Conservation (phyloP, 1,140 invertebrate species). For the Meloidogyne floridensis region DNA sequence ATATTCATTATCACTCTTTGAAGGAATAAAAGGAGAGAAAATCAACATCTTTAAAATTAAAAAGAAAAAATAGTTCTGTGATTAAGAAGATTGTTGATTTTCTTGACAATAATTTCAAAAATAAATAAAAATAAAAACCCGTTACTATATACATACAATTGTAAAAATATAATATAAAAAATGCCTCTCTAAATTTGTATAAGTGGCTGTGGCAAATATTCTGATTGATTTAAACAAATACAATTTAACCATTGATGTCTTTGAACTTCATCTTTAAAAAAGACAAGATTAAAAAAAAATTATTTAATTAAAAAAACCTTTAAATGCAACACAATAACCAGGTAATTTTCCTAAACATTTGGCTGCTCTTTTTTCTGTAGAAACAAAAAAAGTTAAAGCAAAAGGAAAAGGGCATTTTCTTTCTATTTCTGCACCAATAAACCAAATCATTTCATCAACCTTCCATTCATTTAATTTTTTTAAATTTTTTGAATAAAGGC, state of each 20-base stretch:
- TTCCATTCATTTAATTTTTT: slow-evolving; percentile 48
- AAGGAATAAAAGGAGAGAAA: too few species aligned
- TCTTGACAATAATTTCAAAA: neutral
- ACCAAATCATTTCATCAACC: slow-evolving; percentile 59
- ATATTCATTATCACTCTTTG: too few species aligned
- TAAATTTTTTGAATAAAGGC: slow-evolving; percentile 47
- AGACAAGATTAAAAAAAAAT: neutral
- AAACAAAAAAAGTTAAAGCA: slow-evolving; percentile 49
- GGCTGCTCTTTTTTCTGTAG: slow-evolving; percentile 31
- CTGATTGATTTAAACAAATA: slow-evolving; percentile 38
- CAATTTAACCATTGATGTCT: slow-evolving; percentile 39
- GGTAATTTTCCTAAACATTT: slow-evolving; percentile 43
- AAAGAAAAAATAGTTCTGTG: too few species aligned
- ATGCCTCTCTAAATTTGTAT: slow-evolving; percentile 39
- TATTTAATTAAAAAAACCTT: slow-evolving; percentile 4
- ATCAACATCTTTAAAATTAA: too few species aligned
- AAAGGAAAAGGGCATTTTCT: slow-evolving; percentile 44
- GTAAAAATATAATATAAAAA: neutral
- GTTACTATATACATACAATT: neutral
- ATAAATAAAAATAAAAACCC: slow-evolving; percentile 14
- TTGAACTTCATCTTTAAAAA: slow-evolving; percentile 39
- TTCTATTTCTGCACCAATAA: slow-evolving; percentile 45
- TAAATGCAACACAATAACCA: slow-evolving; percentile 55
- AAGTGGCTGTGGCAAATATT: slow-evolving; percentile 40
- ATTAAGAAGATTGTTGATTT: too few species aligned